These are phyloP conservation scores for Galeruca laticollis DNA, from an alignment of 2,888 invertebrate genomes.

Conservation along the genomic window DNA sequence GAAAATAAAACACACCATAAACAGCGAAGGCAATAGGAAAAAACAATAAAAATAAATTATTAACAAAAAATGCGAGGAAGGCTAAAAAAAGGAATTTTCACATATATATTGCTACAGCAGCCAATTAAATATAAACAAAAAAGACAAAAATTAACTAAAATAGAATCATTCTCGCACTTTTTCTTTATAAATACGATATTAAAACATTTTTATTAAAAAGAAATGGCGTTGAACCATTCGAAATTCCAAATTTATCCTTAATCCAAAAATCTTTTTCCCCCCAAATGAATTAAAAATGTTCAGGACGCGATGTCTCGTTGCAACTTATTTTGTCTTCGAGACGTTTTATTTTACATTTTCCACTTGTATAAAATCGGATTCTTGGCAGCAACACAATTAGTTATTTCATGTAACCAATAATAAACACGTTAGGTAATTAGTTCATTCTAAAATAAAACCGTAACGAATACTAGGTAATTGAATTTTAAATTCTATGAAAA, in stretches of 20 bases:
- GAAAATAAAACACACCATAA: no score
- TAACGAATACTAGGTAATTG: background rate
- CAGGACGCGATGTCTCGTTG: background rate
- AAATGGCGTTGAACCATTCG: background rate
- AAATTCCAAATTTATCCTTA: background rate
- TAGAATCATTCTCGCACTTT: no score
- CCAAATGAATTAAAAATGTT: background rate
- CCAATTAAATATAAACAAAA: no score
- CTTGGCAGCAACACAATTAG: slow-evolving; percentile 43
- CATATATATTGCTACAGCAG: no score
- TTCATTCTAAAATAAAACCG: slow-evolving; percentile 13
- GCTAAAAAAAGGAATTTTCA: no score
- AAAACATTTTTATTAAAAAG: background rate
- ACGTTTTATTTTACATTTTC: background rate
- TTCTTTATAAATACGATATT: no score
- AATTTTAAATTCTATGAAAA: background rate
- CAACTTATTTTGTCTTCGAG: slow-evolving; percentile 11
- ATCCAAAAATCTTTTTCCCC: background rate
- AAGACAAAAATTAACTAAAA: no score
- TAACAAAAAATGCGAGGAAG: no score
- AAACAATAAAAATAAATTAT: no score
- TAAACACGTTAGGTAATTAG: slow-evolving; percentile 35
- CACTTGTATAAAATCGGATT: slow-evolving; percentile 33
- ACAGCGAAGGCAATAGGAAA: no score
- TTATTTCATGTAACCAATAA: slow-evolving; percentile 39